Evolutionary conservation across 2,888 invertebrate species (phyloP).

Genomic region (Synanthedon vespiformis): DNA sequence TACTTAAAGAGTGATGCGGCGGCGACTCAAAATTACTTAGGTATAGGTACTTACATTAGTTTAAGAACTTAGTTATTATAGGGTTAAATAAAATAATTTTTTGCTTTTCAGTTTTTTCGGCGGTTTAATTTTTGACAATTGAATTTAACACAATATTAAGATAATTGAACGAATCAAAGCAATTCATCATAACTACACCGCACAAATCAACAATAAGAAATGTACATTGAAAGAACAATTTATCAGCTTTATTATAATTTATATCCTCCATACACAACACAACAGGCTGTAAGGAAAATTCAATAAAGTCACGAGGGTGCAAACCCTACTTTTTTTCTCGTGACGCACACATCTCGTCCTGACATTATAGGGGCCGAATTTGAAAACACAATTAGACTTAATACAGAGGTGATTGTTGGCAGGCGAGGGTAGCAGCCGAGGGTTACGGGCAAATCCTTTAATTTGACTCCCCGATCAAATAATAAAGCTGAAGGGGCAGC

Average conservation of each 20-base stretch:
- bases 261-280: background rate
- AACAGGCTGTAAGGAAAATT: constrained; percentile 43
- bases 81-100: too few relatives aligned
- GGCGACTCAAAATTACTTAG: too few relatives aligned
- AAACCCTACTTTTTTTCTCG: constrained; percentile 62
- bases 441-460: constrained; percentile 67
- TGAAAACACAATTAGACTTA: constrained; percentile 72
- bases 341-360: constrained; percentile 44
- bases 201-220: constrained; percentile 5
- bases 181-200: constrained; percentile 5
- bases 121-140: too few relatives aligned
- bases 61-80: too few relatives aligned
- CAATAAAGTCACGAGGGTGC: constrained; percentile 53
- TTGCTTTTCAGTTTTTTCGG: too few relatives aligned
- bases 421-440: constrained; percentile 58
- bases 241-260: background rate
- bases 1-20: too few relatives aligned
- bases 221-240: background rate
- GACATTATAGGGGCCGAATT: constrained; percentile 60
- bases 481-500: constrained; percentile 64
- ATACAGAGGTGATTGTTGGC: constrained; percentile 71
- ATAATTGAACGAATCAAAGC: constrained; percentile 8
- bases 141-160: too few relatives aligned
- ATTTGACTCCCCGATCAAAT: constrained; percentile 71
- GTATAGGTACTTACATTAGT: too few relatives aligned